Conservation (phyloP, 1,140 invertebrate species). For the Dryas iulia region DNA sequence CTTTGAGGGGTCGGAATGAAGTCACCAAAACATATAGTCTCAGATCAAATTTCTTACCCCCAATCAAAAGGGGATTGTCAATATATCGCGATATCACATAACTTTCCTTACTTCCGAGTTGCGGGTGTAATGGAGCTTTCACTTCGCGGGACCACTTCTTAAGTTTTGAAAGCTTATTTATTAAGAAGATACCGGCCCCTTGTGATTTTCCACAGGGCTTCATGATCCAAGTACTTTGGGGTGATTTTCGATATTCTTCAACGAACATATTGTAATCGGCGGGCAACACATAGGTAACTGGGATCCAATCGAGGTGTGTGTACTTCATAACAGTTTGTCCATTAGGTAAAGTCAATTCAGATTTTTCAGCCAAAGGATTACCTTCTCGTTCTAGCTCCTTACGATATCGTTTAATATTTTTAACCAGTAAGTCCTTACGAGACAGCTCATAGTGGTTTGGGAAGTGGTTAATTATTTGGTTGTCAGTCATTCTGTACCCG, state of each 20-base stretch:
- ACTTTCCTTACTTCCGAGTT: constrained; percentile 87
- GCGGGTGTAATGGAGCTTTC: constrained; percentile 89
- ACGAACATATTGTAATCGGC: constrained; percentile 98
- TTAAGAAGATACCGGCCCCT: constrained; percentile 91
- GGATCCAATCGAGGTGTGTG: constrained; percentile 95
- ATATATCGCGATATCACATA: constrained; percentile 95
- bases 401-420: constrained; percentile 96
- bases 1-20: too few species aligned
- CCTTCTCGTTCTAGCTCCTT: constrained; percentile 95
- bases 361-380: constrained; percentile 90
- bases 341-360: constrained; percentile 75
- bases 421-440: constrained; percentile 95
- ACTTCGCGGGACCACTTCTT: constrained; percentile 92
- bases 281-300: constrained; percentile 95
- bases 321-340: constrained; percentile 87
- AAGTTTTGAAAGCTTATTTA: constrained; percentile 92
- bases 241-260: too few species aligned
- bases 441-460: constrained; percentile 97
- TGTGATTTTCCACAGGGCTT: constrained; percentile 93
- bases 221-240: too few species aligned
- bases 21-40: constrained; percentile 92
- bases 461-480: constrained; percentile 96
- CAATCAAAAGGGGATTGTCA: constrained; percentile 9
- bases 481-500: constrained; percentile 94
- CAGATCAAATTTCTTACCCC: constrained; percentile 93